Conservation (phyloP, 2,888 invertebrate genomes). For the Scrobipalpa atriplicella region DNA sequence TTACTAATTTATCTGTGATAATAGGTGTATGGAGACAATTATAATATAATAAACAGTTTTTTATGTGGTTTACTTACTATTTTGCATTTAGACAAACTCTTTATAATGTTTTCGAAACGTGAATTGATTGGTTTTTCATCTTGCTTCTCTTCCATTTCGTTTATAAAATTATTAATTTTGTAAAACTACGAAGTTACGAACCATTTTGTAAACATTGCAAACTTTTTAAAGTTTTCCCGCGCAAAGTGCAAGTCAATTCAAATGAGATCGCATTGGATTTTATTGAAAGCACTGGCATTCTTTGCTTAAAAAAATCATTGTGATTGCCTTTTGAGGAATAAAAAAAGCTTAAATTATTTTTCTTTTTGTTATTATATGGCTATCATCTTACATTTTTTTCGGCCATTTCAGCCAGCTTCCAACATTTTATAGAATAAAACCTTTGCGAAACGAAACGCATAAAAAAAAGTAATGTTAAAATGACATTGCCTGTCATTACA, state of each 20-base stretch:
- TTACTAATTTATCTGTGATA: neutral
- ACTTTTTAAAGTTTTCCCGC: conserved; percentile 16
- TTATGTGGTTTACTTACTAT: conserved; percentile 49
- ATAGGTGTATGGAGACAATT: neutral
- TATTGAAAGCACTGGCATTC: neutral
- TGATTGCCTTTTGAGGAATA: neutral
- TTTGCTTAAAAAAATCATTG: neutral
- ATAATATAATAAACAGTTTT: neutral
- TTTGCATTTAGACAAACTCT: conserved; percentile 66
- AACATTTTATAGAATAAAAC: neutral
- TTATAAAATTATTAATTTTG: neutral
- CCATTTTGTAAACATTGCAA: conserved; percentile 1
- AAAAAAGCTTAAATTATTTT: neutral
- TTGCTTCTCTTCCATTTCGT: conserved; percentile 44
- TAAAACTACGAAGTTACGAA: neutral
- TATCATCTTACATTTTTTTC: neutral
- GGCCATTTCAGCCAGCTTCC: neutral
- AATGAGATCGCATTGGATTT: neutral
- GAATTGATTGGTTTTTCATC: conserved; percentile 41
- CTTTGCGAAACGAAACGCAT: neutral
- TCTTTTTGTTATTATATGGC: neutral
- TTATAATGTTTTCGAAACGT: conserved; percentile 60
- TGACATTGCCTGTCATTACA: neutral
- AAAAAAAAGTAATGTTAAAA: conserved; percentile 4
- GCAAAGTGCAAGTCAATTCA: neutral